Base-by-base conservation (phyloP, 2,888 invertebrate species). In the Malachius bipustulatus region DNA sequence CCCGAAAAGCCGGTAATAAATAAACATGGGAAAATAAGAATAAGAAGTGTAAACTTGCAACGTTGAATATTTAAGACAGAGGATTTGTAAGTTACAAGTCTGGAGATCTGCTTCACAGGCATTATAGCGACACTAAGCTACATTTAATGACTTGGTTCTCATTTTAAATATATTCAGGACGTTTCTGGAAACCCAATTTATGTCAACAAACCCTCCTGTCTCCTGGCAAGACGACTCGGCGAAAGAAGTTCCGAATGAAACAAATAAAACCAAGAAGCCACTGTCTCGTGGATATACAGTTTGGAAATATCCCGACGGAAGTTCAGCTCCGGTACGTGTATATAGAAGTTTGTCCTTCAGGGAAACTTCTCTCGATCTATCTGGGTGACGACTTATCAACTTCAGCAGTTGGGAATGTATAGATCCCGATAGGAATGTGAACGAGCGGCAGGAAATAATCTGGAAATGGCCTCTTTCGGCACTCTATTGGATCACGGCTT, bases 381-480 rank as follows among this genome's bases (percentile, higher is more conserved):
- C 24, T 19, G 24, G 24, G 24, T 19, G 24, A 19, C 44, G 46
- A 51, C 48, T 51, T 51, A 48, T 48, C 48, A 49, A 47, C 44
- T 49, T 46, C 41, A n/a, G n/a, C n/a, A n/a, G n/a, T 43, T 39
- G 35, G 45, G 45, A 46, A 49, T 45, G 44, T 46, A 45, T 45
- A 40, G 35, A 9, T 10, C 27, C 2, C 9, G 14, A 19, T 15
- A 30, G 34, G 9, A 10, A 28, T 32, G 32, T 27, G 44, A 42
- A 42, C 46, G 42, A 43, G 34, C 40, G n/a, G n/a, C n/a, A 41
- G 47, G 48, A 49, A 50, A 49, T 47, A 42, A 47, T 30, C 46
- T 40, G 50, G 49, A 50, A 50, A 50, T 49, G 46, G 41, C 43
- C 44, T 48, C 47, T 44, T 47, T 47, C 47, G 47, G 47, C 45